These are phyloP conservation scores for Manis javanica DNA, from an alignment of 2,797 vertebrate species.

Conservation along the genomic window DNA sequence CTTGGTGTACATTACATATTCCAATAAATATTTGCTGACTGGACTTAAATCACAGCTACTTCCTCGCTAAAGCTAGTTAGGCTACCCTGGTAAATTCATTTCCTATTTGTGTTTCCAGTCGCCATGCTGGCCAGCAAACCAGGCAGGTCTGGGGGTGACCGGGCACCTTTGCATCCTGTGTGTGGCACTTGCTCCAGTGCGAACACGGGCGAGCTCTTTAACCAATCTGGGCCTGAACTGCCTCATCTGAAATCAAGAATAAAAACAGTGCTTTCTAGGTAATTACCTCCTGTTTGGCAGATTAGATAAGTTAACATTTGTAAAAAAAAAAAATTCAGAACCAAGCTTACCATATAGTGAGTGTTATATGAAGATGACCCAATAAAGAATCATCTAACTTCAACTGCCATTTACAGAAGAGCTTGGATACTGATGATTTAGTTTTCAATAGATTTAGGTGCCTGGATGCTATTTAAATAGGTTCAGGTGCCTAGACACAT, in stretches of 20 bases:
- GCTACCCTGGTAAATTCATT: not conserved
- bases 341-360: not conserved
- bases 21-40: not conserved
- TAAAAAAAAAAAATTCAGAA: not conserved
- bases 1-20: not conserved
- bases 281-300: not conserved
- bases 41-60: not conserved
- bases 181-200: not conserved
- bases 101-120: not conserved
- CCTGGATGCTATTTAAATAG: not conserved
- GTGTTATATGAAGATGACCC: not conserved
- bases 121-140: not conserved
- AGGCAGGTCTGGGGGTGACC: not conserved
- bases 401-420: not conserved
- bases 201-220: not conserved
- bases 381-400: not conserved
- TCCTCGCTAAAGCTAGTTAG: not conserved
- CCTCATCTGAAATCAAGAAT: not conserved
- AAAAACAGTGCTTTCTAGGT: not conserved
- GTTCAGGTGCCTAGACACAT: not conserved
- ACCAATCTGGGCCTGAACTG: not conserved
- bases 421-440: not conserved
- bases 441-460: not conserved
- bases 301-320: not conserved
- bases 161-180: not conserved